A percentile compares a stretch with the other conserved stretches of the same genome.
Evolutionary conservation across 2,888 invertebrate species (phyloP).

Genomic region (Eremobia ochroleuca): DNA sequence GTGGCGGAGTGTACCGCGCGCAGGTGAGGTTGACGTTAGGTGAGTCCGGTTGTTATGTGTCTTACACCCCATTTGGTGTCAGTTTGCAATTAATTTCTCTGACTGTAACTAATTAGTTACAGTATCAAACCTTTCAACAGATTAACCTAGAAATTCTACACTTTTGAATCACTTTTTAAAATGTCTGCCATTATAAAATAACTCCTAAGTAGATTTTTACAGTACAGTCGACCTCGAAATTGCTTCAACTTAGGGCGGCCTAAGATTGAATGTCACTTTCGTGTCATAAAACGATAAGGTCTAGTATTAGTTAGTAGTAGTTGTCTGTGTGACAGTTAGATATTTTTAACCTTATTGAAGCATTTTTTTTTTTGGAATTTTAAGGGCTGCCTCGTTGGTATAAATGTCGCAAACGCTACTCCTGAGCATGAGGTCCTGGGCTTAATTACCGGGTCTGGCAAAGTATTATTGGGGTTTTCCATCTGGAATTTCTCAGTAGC

Average conservation of each 20-base stretch:
- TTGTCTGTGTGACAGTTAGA: neutral
- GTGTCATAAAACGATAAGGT: neutral
- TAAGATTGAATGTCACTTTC: too few species aligned
- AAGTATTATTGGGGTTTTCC: neutral
- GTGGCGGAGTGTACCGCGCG: too few species aligned
- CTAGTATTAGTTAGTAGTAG: too few species aligned
- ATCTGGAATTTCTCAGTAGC: neutral
- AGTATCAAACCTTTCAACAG: neutral
- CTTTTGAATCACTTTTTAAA: neutral
- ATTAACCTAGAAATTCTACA: neutral
- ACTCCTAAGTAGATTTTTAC: neutral
- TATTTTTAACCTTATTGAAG: neutral
- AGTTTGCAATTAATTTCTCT: neutral
- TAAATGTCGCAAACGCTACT: neutral
- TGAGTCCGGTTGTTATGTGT: too few species aligned
- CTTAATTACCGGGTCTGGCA: neutral
- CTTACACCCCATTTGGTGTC: too few species aligned
- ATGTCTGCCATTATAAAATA: constrained; percentile 18
- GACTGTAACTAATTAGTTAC: neutral
- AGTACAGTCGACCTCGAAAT: neutral
- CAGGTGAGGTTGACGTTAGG: too few species aligned
- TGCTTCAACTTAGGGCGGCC: neutral
- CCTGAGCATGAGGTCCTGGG: neutral
- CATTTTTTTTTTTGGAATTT: neutral
- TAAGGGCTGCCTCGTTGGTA: too few species aligned